Conservation (phyloP, 1,140 invertebrate species). For the Euwallacea similis region DNA sequence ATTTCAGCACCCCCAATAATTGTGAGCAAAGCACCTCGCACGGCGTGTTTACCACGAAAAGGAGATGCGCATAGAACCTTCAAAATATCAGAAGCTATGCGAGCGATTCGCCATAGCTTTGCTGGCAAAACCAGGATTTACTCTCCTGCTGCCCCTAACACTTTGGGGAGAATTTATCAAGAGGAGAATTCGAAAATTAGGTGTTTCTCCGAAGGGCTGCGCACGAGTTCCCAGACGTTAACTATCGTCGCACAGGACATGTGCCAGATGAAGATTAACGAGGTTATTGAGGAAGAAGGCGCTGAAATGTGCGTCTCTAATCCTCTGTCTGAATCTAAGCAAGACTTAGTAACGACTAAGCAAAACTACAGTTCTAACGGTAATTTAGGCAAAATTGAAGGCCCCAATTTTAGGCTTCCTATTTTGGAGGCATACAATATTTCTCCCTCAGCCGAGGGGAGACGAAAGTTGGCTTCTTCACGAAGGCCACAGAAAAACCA, state of each 20-base stretch:
- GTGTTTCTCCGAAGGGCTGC: too few species aligned
- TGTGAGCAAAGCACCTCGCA: not conserved
- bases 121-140: constrained; percentile 17
- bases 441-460: constrained; percentile 15
- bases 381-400: not conserved
- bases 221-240: too few species aligned
- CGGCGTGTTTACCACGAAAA: not conserved
- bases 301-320: too few species aligned
- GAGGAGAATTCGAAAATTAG: constrained; percentile 22
- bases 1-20: not conserved
- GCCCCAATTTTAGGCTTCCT: not conserved
- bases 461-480: constrained; percentile 21
- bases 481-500: constrained; percentile 8
- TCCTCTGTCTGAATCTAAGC: too few species aligned
- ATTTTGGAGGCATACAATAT: constrained; percentile 26
- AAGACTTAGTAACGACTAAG: too few species aligned
- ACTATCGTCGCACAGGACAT: too few species aligned
- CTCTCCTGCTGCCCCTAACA: constrained; percentile 13
- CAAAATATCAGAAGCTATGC: not conserved
- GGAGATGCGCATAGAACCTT: not conserved
- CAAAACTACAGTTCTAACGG: too few species aligned
- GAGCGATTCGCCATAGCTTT: constrained; percentile 1
- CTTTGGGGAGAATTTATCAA: constrained; percentile 22
- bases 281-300: too few species aligned
- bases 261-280: too few species aligned